phyloP scores from a whole-genome alignment of 2,797 vertebrate genomes.

The Manis crassicaudata region DNA sequence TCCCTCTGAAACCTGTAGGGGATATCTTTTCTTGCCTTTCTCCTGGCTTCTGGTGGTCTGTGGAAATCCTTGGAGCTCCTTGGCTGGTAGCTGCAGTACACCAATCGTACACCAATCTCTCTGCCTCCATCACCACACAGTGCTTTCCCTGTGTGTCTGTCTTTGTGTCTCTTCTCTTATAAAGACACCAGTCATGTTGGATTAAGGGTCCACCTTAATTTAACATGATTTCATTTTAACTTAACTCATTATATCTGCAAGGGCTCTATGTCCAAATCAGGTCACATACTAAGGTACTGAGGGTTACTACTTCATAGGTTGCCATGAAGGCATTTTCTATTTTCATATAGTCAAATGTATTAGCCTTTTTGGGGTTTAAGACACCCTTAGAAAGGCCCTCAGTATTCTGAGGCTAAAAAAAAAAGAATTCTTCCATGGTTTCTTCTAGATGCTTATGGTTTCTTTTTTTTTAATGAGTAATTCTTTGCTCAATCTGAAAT shows the following conservation, averaged over 20 bases:
- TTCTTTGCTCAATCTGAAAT: neutral
- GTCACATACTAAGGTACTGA: neutral
- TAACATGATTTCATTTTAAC: neutral
- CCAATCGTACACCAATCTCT: fast-evolving
- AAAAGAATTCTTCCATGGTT: neutral
- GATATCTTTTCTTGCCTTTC: neutral
- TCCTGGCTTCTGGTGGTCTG: neutral
- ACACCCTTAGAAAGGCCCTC: neutral
- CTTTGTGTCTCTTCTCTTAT: neutral
- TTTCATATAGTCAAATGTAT: neutral
- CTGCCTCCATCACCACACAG: too few species aligned
- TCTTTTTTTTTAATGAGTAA: neutral
- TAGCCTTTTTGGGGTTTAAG: neutral
- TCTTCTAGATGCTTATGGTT: neutral
- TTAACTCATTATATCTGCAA: neutral
- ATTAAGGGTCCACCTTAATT: neutral
- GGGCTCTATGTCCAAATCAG: neutral
- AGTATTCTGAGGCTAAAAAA: neutral
- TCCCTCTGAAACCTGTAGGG: neutral
- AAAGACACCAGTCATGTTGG: neutral
- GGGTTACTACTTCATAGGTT: neutral
- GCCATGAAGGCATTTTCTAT: neutral
- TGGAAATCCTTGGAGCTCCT: neutral
- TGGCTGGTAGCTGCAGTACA: neutral
- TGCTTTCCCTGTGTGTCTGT: neutral